A percentile compares a stretch with the other conserved stretches of the same genome.
Conservation (phyloP, 2,888 invertebrate genomes). For the Brachyptera risi region DNA sequence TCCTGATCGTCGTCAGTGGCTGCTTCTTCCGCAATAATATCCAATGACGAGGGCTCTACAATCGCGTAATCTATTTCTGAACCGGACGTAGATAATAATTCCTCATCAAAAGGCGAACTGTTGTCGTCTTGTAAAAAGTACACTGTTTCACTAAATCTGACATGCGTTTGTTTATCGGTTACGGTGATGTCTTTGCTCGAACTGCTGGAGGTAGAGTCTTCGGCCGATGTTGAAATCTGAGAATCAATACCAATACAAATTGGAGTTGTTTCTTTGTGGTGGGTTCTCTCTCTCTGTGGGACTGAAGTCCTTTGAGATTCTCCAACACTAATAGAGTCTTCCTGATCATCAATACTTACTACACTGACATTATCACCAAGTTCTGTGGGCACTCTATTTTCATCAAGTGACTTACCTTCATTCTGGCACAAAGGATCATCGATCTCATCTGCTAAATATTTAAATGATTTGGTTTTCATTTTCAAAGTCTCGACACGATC, state of each 20-base stretch:
- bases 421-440: constrained; percentile 18
- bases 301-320: background rate
- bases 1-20: constrained; percentile 35
- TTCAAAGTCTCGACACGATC: constrained; percentile 32
- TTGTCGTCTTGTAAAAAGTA: constrained; percentile 28
- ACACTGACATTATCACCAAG: background rate
- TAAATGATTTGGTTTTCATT: constrained; percentile 25
- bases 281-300: constrained; percentile 13
- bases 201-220: background rate
- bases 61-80: constrained; percentile 33
- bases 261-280: background rate
- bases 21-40: constrained; percentile 32
- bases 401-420: constrained; percentile 33
- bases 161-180: background rate
- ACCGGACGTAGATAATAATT: constrained; percentile 31
- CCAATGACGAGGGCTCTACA: constrained; percentile 29
- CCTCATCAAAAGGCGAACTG: constrained; percentile 22
- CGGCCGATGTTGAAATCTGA: constrained; percentile 12
- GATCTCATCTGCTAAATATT: constrained; percentile 21
- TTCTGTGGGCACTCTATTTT: background rate
- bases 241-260: constrained; percentile 18
- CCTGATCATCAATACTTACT: background rate
- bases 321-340: background rate
- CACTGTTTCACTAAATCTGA: constrained; percentile 21
- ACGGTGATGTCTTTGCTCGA: background rate